Evolutionary conservation across 2,113 vertebrate species (phyloP).

Genomic region (Sylvia atricapilla): DNA sequence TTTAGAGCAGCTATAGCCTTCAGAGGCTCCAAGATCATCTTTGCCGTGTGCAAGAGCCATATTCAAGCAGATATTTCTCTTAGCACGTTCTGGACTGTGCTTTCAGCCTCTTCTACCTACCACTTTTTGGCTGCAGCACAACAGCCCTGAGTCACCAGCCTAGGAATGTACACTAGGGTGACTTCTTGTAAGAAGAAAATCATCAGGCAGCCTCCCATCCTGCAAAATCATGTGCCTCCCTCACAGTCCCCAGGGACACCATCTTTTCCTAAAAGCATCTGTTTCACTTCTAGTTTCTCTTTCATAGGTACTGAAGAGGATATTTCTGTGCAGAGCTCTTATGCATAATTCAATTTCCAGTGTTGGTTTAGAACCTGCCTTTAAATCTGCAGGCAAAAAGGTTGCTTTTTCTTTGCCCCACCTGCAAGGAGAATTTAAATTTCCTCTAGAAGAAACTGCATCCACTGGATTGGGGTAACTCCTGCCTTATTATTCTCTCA

Average conservation of each 20-base stretch:
- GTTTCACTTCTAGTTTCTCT: neutral
- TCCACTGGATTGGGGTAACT: neutral
- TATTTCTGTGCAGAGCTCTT: neutral
- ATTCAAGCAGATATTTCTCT: neutral
- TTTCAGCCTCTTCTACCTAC: neutral
- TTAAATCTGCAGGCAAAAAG: neutral
- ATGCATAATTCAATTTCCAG: neutral
- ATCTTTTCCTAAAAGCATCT: neutral
- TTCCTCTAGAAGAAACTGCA: neutral
- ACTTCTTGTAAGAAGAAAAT: neutral
- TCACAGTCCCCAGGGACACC: neutral
- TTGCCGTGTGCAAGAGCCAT: neutral
- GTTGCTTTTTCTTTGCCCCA: neutral
- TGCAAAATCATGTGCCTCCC: neutral
- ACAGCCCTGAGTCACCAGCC: neutral
- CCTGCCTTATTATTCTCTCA: slow-evolving; percentile 10
- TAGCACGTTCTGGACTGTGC: accelerated
- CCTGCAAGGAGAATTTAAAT: neutral
- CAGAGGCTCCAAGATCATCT: neutral
- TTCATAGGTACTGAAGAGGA: neutral
- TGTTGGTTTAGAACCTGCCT: neutral
- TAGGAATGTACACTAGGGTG: neutral
- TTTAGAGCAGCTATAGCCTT: neutral
- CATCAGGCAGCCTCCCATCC: neutral
- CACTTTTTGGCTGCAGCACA: neutral